Percentiles rank a stretch among this genome's conserved stretches.
Conservation (phyloP, 2,113 vertebrate genomes). For the Sakesphorus luctuosus region DNA sequence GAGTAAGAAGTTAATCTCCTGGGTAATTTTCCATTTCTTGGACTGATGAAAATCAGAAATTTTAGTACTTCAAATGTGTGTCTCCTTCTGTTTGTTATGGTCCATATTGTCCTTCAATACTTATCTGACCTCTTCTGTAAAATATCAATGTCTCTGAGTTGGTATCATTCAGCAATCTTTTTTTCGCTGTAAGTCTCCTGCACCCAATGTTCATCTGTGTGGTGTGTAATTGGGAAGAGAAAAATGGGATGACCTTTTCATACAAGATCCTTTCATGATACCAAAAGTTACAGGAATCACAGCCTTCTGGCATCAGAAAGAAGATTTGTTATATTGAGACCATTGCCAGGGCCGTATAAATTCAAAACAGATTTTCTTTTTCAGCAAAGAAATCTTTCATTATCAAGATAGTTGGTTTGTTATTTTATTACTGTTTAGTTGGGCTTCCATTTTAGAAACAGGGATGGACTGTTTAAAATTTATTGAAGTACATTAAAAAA, state of each 20-base stretch:
- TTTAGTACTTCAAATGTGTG: neutral
- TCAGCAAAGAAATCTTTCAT: neutral
- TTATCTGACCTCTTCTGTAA: neutral
- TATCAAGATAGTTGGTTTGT: neutral
- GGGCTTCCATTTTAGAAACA: neutral
- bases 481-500: neutral
- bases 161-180: neutral
- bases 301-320: neutral
- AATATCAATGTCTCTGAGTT: neutral
- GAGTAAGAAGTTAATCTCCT: neutral
- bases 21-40: neutral
- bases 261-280: neutral
- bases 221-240: neutral
- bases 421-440: neutral
- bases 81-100: neutral
- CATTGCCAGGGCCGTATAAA: neutral
- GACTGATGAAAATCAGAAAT: neutral
- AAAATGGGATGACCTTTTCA: neutral
- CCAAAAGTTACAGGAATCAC: neutral
- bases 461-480: neutral
- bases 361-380: constrained; percentile 23
- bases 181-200: neutral
- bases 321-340: neutral
- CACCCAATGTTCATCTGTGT: neutral
- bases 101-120: neutral